A percentile compares a stretch with the other conserved stretches of the same genome.
These are phyloP conservation scores for Chromis chromis DNA, from an alignment of 2,797 vertebrate genomes.

Conservation along the genomic window DNA sequence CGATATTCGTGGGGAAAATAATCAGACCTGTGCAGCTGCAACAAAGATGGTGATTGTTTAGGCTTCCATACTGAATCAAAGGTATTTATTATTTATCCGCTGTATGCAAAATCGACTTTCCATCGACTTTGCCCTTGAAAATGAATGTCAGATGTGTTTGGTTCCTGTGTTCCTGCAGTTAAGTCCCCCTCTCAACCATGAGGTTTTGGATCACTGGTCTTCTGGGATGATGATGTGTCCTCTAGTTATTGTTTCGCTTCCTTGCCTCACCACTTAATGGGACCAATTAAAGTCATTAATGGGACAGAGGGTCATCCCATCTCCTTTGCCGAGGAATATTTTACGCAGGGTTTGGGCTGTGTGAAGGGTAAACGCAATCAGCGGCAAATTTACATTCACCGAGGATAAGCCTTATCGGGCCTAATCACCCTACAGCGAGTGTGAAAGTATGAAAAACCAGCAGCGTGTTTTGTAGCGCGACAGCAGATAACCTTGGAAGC, in stretches of 20 bases:
- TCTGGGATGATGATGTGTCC: conserved; percentile 69
- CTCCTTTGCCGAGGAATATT: conserved; percentile 53
- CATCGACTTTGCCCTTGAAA: conserved; percentile 28
- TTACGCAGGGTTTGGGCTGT: conserved; percentile 51
- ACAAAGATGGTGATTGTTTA: background rate
- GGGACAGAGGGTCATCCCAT: conserved; percentile 71
- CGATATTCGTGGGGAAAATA: background rate
- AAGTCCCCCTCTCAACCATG: conserved; percentile 40
- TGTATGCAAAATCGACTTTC: background rate
- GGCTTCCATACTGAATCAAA: background rate
- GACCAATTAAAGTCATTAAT: conserved; percentile 82
- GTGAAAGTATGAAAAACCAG: conserved; percentile 45
- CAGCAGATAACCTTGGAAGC: conserved; percentile 66
- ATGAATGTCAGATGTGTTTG: background rate
- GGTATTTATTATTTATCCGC: conserved; percentile 10
- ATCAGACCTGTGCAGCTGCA: background rate
- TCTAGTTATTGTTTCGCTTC: conserved; percentile 83
- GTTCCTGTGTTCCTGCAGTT: conserved; percentile 29
- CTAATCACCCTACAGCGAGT: conserved; percentile 65
- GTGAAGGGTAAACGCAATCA: conserved; percentile 80
- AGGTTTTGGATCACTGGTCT: conserved; percentile 70
- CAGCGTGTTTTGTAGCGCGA: conserved; percentile 33
- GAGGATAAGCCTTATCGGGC: conserved; percentile 74
- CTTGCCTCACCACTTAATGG: conserved; percentile 76
- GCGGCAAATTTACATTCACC: conserved; percentile 72